phyloP scores from a whole-genome alignment of 2,113 vertebrate species.

The Elanoides forficatus region DNA sequence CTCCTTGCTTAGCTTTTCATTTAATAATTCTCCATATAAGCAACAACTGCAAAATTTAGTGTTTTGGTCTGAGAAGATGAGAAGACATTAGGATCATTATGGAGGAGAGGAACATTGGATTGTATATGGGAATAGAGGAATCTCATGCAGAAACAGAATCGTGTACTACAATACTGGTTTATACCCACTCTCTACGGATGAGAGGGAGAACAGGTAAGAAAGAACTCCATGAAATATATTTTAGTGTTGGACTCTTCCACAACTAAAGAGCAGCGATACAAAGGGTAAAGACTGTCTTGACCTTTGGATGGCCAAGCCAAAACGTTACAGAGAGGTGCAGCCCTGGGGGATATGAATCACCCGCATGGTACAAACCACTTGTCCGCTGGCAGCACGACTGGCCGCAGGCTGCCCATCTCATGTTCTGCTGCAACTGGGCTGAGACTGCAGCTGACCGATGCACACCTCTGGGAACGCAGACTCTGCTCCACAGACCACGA shows the following conservation, averaged over 20 bases:
- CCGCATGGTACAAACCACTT: accelerated
- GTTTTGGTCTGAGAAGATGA: background rate
- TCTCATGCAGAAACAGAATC: background rate
- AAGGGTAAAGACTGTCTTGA: background rate
- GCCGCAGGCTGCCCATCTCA: background rate
- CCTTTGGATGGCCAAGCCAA: background rate
- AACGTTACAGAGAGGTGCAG: background rate
- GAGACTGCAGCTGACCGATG: accelerated
- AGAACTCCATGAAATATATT: background rate
- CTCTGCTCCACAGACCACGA: too few relatives aligned
- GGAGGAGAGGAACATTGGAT: background rate
- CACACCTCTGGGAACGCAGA: background rate
- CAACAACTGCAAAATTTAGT: background rate
- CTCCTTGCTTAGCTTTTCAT: background rate
- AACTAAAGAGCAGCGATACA: background rate
- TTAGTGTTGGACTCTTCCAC: background rate
- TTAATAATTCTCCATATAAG: background rate
- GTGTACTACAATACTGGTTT: background rate
- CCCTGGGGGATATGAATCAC: background rate
- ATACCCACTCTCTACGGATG: too few relatives aligned
- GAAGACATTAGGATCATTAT: background rate
- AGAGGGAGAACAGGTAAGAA: background rate
- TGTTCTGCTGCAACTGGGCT: background rate
- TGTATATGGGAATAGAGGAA: background rate
- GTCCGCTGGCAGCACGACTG: accelerated